Base-by-base conservation (phyloP, 2,797 vertebrate species). In the Balearica regulorum region DNA sequence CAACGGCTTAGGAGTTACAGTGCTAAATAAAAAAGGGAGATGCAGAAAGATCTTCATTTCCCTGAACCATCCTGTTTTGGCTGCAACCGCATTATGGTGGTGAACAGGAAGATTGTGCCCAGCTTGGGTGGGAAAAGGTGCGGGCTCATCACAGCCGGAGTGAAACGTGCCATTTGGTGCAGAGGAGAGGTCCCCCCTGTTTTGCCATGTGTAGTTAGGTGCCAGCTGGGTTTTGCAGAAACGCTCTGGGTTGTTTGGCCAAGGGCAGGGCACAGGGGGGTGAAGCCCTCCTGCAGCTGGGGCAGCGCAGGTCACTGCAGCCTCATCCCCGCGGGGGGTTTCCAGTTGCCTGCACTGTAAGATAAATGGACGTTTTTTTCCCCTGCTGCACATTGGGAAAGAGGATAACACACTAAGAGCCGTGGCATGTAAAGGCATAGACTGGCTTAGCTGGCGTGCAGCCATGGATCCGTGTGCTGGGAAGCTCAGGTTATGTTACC, bases 141-240 rank as follows among this genome's bases (percentile, higher is more conserved):
- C 58, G 75, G 55, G 25, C 37, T 73, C 16, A 4, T 49, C 0
- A 0, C 0, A 8, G 55, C 51, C 3, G 1, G 20, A 39, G 9
- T 44, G 29, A 53, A 25, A 69, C 1, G 1, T 25, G 20, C 39
- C 17, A 3, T n/a, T 48, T 28, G 35, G 35, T 55, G 73, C 1
- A 5, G 57, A 58, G 71, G 21, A 57, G 46, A 57, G 51, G 29
- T 22, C 13, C 15, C 25, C 48, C 20, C 13, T 7, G 41, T 22
- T 71, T 77, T 78, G 57, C 61, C 6, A 1, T 1, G 2, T 29
- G 83, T 29, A 8, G 35, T 39, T 29, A 46, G 43, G n/a, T 73
- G 66, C 64, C 82, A 57, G 35, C 33, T 72, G 1, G 1, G 33
- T 60, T 64, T 61, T 84, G 33, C 53, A 5, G 4, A 14, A 81